These are phyloP conservation scores for Acanthosepion lycidas DNA, from an alignment of 2,888 invertebrate genomes.

Conservation along the genomic window DNA sequence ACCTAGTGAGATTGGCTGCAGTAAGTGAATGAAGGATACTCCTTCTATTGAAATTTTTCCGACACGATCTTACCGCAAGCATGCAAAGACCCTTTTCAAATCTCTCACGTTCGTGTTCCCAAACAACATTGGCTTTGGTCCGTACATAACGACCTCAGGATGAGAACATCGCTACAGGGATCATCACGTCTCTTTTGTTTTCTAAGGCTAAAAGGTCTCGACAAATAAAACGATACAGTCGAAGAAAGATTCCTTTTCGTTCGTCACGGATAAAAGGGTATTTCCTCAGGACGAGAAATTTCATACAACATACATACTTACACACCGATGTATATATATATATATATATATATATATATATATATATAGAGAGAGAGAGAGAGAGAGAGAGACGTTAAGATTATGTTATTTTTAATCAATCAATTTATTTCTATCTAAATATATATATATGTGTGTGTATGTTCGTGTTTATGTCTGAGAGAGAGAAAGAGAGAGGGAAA, in stretches of 20 bases:
- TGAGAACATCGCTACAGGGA: background rate
- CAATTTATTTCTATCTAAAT: no score
- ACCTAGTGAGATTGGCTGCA: background rate
- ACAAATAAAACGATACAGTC: background rate
- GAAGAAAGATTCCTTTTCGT: background rate
- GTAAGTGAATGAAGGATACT: background rate
- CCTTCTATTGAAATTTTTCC: background rate
- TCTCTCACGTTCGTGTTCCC: background rate
- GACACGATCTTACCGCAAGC: background rate
- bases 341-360: background rate
- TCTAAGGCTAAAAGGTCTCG: background rate
- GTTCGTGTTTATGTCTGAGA: no score
- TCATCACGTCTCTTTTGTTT: constrained; percentile 22
- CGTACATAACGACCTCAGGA: background rate
- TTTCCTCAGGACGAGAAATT: background rate
- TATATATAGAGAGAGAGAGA: no score
- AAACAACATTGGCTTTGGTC: background rate
- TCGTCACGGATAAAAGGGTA: background rate
- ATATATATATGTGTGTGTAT: no score
- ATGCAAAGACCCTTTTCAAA: constrained; percentile 6
- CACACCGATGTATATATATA: background rate
- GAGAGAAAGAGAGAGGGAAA: no score
- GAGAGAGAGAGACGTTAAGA: no score
- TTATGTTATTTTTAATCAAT: no score
- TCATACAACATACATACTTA: background rate